Evolutionary conservation across 2,113 vertebrate genomes (phyloP).

Genomic region (Corvus hawaiiensis): DNA sequence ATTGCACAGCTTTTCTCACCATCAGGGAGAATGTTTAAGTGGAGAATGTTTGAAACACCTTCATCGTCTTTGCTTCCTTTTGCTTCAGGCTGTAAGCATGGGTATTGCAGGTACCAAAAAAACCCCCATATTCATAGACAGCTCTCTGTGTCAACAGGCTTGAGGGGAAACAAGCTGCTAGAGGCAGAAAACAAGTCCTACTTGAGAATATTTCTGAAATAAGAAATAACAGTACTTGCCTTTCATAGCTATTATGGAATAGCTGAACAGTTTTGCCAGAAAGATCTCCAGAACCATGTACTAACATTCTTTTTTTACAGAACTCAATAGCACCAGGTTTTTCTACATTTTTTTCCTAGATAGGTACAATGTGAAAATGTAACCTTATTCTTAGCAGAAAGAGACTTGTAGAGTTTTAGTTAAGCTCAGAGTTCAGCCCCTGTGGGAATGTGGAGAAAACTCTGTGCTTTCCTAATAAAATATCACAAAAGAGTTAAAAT

Average conservation of each 20-base stretch:
- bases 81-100: not conserved
- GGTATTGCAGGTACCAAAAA: not conserved
- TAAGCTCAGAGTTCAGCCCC: not conserved
- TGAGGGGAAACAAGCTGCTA: constrained; percentile 2
- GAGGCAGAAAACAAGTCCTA: not conserved
- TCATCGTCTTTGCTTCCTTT: not conserved
- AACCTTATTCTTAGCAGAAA: not conserved
- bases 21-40: not conserved
- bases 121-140: not conserved
- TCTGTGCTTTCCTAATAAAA: not conserved
- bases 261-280: not conserved
- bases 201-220: not conserved
- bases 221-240: not conserved
- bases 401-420: not conserved
- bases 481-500: not conserved
- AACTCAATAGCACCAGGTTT: not conserved
- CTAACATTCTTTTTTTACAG: not conserved
- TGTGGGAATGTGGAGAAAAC: not conserved
- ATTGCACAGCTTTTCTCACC: not conserved
- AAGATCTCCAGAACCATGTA: not conserved
- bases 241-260: not conserved
- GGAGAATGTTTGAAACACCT: not conserved
- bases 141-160: not conserved
- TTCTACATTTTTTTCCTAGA: not conserved
- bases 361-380: not conserved